These are phyloP conservation scores for Galerucella pusilla DNA, from an alignment of 2,888 invertebrate genomes.

Conservation along the genomic window DNA sequence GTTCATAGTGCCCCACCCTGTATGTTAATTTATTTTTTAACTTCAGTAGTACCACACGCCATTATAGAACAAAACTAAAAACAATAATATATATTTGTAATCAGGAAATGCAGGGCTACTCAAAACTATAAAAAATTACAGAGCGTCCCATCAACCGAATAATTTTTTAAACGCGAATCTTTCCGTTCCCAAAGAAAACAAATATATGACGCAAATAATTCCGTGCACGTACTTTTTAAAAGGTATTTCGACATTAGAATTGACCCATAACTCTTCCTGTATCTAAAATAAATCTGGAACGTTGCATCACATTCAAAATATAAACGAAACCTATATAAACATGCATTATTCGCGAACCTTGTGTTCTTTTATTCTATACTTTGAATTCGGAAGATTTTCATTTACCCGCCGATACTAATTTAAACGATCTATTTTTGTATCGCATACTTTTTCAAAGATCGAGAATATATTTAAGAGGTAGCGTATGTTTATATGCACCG, in stretches of 20 bases:
- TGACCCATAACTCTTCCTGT: conserved; percentile 1
- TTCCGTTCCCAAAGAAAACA: neutral
- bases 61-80: too few relatives aligned
- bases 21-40: too few relatives aligned
- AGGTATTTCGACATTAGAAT: neutral
- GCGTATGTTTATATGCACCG: neutral
- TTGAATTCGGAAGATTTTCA: conserved; percentile 10
- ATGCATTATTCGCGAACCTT: conserved; percentile 8
- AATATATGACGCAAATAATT: neutral
- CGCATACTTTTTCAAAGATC: neutral
- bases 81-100: too few relatives aligned
- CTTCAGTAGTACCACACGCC: too few relatives aligned
- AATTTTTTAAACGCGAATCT: too few relatives aligned
- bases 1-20: too few relatives aligned
- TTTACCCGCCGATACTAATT: conserved; percentile 9
- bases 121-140: too few relatives aligned
- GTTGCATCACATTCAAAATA: conserved; percentile 14
- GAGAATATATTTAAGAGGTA: conserved; percentile 2
- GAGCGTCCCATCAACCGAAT: too few relatives aligned
- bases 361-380: conserved; percentile 9
- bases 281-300: neutral
- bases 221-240: neutral
- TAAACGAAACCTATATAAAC: neutral
- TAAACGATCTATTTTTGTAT: conserved; percentile 12
- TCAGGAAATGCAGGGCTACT: too few relatives aligned